Base-by-base conservation (phyloP, 2,113 vertebrate species). In the Myotis davidii region DNA sequence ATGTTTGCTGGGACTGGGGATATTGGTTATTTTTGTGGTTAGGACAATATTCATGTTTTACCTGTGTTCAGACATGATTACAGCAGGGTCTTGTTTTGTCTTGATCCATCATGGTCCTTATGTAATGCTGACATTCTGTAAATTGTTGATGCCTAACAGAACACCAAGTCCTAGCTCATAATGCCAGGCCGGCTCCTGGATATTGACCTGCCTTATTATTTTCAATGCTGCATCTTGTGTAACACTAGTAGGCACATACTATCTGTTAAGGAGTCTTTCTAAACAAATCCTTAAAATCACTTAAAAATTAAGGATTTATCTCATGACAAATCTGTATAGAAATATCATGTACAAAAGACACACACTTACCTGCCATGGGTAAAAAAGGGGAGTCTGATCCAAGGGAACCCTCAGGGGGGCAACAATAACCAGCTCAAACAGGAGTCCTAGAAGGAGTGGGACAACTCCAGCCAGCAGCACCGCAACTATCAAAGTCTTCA, bases 341-440 rank as follows among this genome's bases (percentile, higher is more conserved):
- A 83, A 29, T 16, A 79, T 3, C 42, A 69, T 2, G 7, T 88
- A n/a, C 27, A 72, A 54, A 83, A 97, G 29, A 85, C 1, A 88
- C 2, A 1, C 42, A 97, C 98, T 95, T 97, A 99, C 99, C 99
- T 99, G 99, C 99, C 99, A 99, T 13, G 99, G 99, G 97, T 99
- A 99, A 98, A 99, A 99, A 56, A 99, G 98, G 32, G 99, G 99
- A 0, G 99, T 99, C 98, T 99, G 99, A 98, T 99, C 99, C 96
- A 99, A 98, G 61, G 99, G 99, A 70, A 99, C 99, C 90, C 99
- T 98, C 91, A 99, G 98, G 27, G 99, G 99, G 64, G 99, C 99
- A 14, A 99, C 99, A 1, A 99, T 99, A 61, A 99, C 99, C 91
- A 99, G 97, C 96, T 99, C 99, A 97, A 99, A 99, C 84, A 99